Conservation (phyloP, 2,888 invertebrate genomes). For the Prosopocoilus inquinatus region DNA sequence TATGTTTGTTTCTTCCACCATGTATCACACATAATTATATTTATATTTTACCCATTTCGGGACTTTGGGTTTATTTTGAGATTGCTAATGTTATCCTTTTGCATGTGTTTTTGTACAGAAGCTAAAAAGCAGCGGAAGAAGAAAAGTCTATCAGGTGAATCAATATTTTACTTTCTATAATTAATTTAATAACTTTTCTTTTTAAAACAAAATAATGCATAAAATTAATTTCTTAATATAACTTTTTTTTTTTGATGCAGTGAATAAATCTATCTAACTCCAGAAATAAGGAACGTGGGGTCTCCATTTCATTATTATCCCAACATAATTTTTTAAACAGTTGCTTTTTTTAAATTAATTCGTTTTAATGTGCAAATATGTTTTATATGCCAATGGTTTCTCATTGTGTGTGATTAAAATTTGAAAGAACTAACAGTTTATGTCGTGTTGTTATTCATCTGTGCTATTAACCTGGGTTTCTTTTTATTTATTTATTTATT, state of each 20-base stretch:
- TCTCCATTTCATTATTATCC: neutral
- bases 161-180: conserved; percentile 49
- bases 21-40: neutral
- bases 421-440: neutral
- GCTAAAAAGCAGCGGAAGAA: conserved; percentile 94
- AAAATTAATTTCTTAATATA: neutral
- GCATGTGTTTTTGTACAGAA: conserved; percentile 68
- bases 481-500: too few relatives aligned
- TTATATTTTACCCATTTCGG: conserved; percentile 49
- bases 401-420: too few relatives aligned
- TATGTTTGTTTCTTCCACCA: neutral
- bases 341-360: too few relatives aligned
- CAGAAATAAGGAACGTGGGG: conserved; percentile 9
- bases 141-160: conserved; percentile 89
- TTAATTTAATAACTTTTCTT: conserved; percentile 2
- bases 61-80: conserved; percentile 52
- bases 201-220: neutral
- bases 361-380: neutral
- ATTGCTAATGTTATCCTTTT: conserved; percentile 55
- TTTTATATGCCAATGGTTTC: neutral
- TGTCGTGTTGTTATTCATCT: conserved; percentile 3
- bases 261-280: conserved; percentile 4
- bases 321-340: neutral
- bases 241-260: conserved; percentile 3
- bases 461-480: neutral